phyloP scores from a whole-genome alignment of 2,797 vertebrate genomes.

The Gorsachius magnificus region DNA sequence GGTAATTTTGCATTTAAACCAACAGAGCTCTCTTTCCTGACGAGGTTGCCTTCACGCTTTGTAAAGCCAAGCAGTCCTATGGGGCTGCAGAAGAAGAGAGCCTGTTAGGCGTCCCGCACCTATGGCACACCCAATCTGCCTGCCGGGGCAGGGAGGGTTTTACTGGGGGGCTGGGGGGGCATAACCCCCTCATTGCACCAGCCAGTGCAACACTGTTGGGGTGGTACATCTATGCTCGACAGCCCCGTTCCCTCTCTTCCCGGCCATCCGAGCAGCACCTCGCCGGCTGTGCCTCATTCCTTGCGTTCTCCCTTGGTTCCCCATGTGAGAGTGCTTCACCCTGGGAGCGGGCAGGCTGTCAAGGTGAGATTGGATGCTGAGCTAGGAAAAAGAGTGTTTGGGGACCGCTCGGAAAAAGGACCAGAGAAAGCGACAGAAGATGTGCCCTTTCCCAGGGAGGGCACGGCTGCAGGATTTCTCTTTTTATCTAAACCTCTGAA shows the following conservation, averaged over 20 bases:
- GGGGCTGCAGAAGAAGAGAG: background rate
- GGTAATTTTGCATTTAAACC: slow-evolving; percentile 59
- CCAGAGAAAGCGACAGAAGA: background rate
- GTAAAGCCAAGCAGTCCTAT: background rate
- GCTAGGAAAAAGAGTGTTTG: background rate
- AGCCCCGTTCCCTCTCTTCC: background rate
- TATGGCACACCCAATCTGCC: background rate
- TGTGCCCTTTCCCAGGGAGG: background rate
- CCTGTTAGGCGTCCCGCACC: background rate
- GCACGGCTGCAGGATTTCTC: background rate
- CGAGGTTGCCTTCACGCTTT: background rate
- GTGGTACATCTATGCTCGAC: accelerated
- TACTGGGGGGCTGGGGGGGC: background rate
- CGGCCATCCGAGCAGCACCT: background rate
- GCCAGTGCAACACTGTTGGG: too few relatives aligned
- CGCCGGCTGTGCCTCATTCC: background rate
- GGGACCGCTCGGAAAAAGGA: background rate
- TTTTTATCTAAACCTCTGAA: slow-evolving; percentile 42
- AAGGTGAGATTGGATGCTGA: background rate
- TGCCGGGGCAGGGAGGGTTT: background rate
- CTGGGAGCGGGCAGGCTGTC: background rate
- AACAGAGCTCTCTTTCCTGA: background rate
- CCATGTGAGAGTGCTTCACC: accelerated
- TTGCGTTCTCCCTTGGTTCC: accelerated
- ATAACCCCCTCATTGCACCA: background rate